phyloP scores from a whole-genome alignment of 2,113 vertebrate species.

The Cyprinodon brontotheroides region DNA sequence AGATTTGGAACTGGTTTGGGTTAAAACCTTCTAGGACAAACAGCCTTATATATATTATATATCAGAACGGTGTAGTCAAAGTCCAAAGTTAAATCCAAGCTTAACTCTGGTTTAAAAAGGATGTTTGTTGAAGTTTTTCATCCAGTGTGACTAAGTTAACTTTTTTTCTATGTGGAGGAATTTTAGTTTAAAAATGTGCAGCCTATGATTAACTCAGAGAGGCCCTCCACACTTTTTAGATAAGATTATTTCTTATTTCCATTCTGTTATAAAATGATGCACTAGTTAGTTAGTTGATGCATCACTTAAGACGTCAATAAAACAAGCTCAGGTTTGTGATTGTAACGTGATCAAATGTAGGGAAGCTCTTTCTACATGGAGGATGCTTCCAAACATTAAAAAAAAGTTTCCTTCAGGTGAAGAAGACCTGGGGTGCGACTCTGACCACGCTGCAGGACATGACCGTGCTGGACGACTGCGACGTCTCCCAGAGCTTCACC shows the following conservation, averaged over 20 bases:
- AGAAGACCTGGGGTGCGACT: conserved; percentile 97
- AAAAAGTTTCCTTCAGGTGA: conserved; percentile 82
- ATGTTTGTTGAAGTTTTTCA: too few relatives aligned
- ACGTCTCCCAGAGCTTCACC: conserved; percentile 97
- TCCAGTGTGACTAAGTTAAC: too few relatives aligned
- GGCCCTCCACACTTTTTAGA: not conserved
- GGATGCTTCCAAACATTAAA: not conserved
- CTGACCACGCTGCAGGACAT: conserved; percentile 97
- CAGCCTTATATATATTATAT: not conserved
- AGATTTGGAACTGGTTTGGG: too few relatives aligned
- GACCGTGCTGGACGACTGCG: conserved; percentile 94
- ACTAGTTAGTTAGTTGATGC: too few relatives aligned
- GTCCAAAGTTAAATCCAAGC: not conserved
- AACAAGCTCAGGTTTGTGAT: too few relatives aligned
- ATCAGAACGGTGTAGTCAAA: not conserved
- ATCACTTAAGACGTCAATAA: not conserved
- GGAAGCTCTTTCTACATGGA: not conserved
- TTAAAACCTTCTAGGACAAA: not conserved
- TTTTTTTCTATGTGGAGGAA: not conserved
- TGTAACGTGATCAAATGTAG: not conserved
- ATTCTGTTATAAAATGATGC: not conserved
- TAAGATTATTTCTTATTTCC: not conserved
- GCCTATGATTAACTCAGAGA: not conserved
- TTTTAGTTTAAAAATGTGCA: not conserved
- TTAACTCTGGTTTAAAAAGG: too few relatives aligned